phyloP scores from a whole-genome alignment of 2,888 invertebrate species.

The Palloptera scutellata region DNA sequence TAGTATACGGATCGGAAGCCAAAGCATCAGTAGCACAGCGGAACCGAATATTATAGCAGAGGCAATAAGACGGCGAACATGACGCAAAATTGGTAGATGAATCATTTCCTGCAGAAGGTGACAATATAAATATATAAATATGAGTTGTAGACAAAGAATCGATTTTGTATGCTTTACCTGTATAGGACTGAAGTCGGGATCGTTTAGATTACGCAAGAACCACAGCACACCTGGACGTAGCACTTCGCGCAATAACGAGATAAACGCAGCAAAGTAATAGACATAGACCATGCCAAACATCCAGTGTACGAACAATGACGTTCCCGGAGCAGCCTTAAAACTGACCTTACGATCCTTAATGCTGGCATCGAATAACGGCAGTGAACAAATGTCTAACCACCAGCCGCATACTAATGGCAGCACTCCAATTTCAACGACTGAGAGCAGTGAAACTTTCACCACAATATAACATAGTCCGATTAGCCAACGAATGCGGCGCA shows the following conservation, averaged over 20 bases:
- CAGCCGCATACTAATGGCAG: conserved; percentile 97
- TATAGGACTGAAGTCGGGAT: conserved; percentile 99
- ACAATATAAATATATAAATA: conserved; percentile 6
- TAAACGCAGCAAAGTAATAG: conserved; percentile 98
- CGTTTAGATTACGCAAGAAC: conserved; percentile 97
- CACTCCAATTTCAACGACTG: conserved; percentile 96
- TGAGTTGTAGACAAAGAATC: neutral
- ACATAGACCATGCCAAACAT: conserved; percentile 98
- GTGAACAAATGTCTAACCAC: conserved; percentile 98
- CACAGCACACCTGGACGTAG: conserved; percentile 96
- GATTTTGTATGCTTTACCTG: conserved; percentile 70
- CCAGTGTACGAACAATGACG: conserved; percentile 99
- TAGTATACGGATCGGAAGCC: conserved; percentile 91
- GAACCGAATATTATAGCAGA: conserved; percentile 97
- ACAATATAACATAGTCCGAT: conserved; percentile 89
- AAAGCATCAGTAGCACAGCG: conserved; percentile 93
- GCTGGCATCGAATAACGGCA: conserved; percentile 86
- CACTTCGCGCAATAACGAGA: conserved; percentile 90
- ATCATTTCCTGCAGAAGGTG: conserved; percentile 89
- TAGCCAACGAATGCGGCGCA: conserved; percentile 83
- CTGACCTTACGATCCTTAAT: conserved; percentile 87
- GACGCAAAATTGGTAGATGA: conserved; percentile 90
- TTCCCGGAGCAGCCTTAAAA: conserved; percentile 91
- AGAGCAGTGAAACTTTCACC: conserved; percentile 86
- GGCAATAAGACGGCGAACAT: conserved; percentile 87